phyloP scores from a whole-genome alignment of 2,888 invertebrate species.

The Oscheius myriophilus region DNA sequence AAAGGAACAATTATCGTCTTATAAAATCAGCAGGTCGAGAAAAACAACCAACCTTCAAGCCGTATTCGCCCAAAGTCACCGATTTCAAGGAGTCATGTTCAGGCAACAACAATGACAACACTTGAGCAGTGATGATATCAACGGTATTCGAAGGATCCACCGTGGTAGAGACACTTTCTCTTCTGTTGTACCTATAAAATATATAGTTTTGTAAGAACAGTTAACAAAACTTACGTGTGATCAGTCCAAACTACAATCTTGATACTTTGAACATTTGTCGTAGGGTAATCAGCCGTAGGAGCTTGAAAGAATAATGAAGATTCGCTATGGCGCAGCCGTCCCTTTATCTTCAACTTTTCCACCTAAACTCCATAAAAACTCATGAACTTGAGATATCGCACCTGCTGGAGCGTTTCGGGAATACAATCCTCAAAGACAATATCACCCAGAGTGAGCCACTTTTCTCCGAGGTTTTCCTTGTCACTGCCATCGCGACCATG shows the following conservation, averaged over 20 bases:
- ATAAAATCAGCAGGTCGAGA: neutral
- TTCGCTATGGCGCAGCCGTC: constrained; percentile 2
- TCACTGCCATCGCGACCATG: constrained; percentile 10
- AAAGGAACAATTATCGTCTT: neutral
- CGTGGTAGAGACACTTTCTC: constrained; percentile 28
- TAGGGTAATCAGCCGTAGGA: constrained; percentile 61
- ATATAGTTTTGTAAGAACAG: neutral
- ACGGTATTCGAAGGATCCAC: constrained; percentile 51
- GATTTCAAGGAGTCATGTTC: constrained; percentile 39
- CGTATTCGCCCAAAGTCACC: constrained; percentile 54
- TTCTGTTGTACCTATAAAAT: constrained; percentile 5
- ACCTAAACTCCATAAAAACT: constrained; percentile 6
- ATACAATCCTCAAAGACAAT: constrained; percentile 1
- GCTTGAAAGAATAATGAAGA: constrained; percentile 34
- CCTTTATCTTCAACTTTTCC: constrained; percentile 16
- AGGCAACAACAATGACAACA: constrained; percentile 45
- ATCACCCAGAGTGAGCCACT: constrained; percentile 8
- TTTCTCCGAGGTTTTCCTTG: constrained; percentile 15
- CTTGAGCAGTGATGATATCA: constrained; percentile 51
- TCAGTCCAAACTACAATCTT: constrained; percentile 65
- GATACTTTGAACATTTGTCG: constrained; percentile 57
- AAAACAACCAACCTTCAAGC: constrained; percentile 54
- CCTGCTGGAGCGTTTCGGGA: constrained; percentile 17
- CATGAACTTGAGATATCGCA: neutral
- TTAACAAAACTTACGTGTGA: constrained; percentile 42